Base-by-base conservation (phyloP, 2,888 invertebrate species). In the Protophormia terraenovae region DNA sequence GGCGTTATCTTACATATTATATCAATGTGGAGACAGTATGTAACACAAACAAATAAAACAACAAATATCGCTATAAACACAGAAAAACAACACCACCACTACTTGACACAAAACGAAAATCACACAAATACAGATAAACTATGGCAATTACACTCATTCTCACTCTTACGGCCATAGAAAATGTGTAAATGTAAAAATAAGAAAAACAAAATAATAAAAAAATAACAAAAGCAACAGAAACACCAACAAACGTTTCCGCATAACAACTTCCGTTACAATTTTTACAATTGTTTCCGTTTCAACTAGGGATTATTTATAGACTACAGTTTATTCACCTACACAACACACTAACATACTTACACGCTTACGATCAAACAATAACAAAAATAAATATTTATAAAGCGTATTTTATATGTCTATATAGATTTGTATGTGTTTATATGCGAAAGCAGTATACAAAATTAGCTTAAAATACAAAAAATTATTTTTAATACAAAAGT, bases 211-310 rank as follows among this genome's bases (percentile, higher is more conserved):
- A 55, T 16, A 55, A 29, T n/a, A 41, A 55, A 29, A 41, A 58
- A 45, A 29, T 7, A 71, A 77, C 27, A 50, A 45, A 5, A 58
- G n/a, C 12, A 50, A 60, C 29, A 60, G 24, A 22, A 66, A 50
- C 58, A 67, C 55, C 50, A 72, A 38, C 84, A 71, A 72, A 84
- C 76, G 38, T 76, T 84, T 80, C 80, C 80, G 80, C 50, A 76
- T 66, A 72, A 84, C 80, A 80, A 84, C 80, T 80, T 84, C 80
- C 80, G 76, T 80, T 80, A 84, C 76, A 76, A 80, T 72, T 80
- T 84, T 60, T 66, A 66, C 79, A 84, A 80, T 84, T 84, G 73
- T 84, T 84, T 84, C 84, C 84, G 79, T 16, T 76, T 80, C 64
- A 80, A 72, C 62, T 45, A 32, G 3, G 78, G 53, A 83, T 79